Base-by-base conservation (phyloP, 2,888 invertebrate species). In the Coenonympha glycerion region DNA sequence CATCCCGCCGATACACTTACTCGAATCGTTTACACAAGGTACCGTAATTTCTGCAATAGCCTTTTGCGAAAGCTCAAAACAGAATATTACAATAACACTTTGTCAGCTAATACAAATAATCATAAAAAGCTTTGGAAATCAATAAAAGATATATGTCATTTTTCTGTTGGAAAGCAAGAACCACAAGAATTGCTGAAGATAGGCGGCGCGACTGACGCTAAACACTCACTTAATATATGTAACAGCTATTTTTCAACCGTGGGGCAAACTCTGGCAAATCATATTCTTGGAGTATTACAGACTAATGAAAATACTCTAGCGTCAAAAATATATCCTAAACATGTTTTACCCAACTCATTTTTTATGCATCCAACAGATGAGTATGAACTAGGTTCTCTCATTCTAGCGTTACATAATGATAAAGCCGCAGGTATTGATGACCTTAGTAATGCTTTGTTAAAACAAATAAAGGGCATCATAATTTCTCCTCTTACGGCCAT, bases 401-500 rank as follows among this genome's bases (percentile, higher is more conserved):
- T 28, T 28, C 18, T 18, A 18, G 41, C 30, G 42, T 42, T 42
- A 5, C 42, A 42, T 9, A 42, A 30, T 18, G 21, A 42, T 31
- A 42, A 42, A 30, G 30, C 42, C 9, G 42, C 42, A n/a, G 42
- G 33, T 11, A 42, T 42, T n/a, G 42, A 42, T 31, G 31, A 21
- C 15, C 6, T 42, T 11, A 31, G 21, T 21, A 42, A 42, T n/a
- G 11, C 5, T 21, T 21, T 42, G 16, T 11, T 42, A 1, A 42
- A 42, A 42, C 13, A 42, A 30, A 42, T 31, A 18, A 42, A 31
- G 30, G 31, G 42, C 3, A 11, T 21, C 11, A 31, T 42, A 19
- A n/a, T 31, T 30, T 21, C 6, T 6, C 42, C 42, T 11, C 31
- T 42, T 1, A 31, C 42, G 19, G 4, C 42, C 9, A 42, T 42